Evolutionary conservation across 2,113 vertebrate species (phyloP).

Genomic region (Serinus canaria): DNA sequence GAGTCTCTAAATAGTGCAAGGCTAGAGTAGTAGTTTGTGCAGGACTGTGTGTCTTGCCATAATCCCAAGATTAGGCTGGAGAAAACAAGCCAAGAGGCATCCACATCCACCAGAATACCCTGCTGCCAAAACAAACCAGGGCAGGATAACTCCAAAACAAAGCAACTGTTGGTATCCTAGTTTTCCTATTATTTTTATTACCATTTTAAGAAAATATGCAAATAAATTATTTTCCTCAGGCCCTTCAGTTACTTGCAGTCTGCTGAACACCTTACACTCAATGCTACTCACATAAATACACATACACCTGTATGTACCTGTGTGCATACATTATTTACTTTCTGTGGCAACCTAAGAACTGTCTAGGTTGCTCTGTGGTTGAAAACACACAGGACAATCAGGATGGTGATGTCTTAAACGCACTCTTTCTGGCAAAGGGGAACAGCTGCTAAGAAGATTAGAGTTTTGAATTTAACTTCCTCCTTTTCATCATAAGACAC

Average conservation of each 20-base stretch:
- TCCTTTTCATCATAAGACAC: not conserved
- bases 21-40: not conserved
- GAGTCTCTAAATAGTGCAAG: not conserved
- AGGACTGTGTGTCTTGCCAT: not conserved
- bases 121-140: not conserved
- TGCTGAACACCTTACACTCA: not conserved
- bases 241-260: not conserved
- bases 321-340: not conserved
- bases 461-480: not conserved
- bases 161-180: not conserved
- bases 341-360: not conserved
- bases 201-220: not conserved
- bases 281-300: not conserved
- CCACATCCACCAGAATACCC: not conserved
- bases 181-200: not conserved
- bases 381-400: not conserved
- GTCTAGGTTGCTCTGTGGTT: not conserved
- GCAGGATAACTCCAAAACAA: not conserved
- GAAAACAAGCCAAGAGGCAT: not conserved
- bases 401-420: not conserved
- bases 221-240: not conserved
- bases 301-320: too few species aligned
- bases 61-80: not conserved
- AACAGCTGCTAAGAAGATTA: not conserved
- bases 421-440: not conserved